Base-by-base conservation (phyloP, 2,113 vertebrate genomes). In the Nematolebias whitei region DNA sequence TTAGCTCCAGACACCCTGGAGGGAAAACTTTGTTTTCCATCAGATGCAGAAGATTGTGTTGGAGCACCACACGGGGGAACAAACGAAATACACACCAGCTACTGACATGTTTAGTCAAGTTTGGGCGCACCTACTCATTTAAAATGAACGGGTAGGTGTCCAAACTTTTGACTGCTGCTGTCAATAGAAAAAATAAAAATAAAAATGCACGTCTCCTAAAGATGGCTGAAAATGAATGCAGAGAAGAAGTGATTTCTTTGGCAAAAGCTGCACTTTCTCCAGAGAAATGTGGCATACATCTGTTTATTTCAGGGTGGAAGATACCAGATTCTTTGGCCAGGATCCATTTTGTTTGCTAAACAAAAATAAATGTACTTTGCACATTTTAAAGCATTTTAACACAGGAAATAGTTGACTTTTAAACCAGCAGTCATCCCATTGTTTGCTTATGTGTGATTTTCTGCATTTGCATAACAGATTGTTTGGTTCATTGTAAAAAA, bases 281-380 rank as follows among this genome's bases (percentile, higher is more conserved):
- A 20, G 55, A 78, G 68, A 69, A 65, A 63, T 41, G 40, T 39
- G 44, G 63, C 38, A 49, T 50, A 77, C n/a, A n/a, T n/a, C n/a
- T 73, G 45, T 63, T 24, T 83, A 53, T 35, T 68, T 56, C 40
- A 26, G 41, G 68, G 62, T 54, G 63, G 60, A 52, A 48, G 57
- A 71, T 65, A 52, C 26, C 58, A 44, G 38, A 23, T 66, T n/a
- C 16, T 44, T 80, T 79, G 78, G 82, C 77, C 5, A 8, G 40
- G 51, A 71, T 72, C 75, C 65, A 86, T 80, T 75, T 79, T 76
- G 48, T 54, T 80, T 79, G 55, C 63, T 41, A 77, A 75, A 53
- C 64, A 72, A 65, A 79, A 35, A 35, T 35, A 35, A 10, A 67
- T 53, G 38, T 63, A 60, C 47, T 50, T 43, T 76, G 58, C 29